A percentile compares a stretch with the other conserved stretches of the same genome.
Evolutionary conservation across 2,113 vertebrate species (phyloP).

Genomic region (Poeciliopsis turrubarensis): DNA sequence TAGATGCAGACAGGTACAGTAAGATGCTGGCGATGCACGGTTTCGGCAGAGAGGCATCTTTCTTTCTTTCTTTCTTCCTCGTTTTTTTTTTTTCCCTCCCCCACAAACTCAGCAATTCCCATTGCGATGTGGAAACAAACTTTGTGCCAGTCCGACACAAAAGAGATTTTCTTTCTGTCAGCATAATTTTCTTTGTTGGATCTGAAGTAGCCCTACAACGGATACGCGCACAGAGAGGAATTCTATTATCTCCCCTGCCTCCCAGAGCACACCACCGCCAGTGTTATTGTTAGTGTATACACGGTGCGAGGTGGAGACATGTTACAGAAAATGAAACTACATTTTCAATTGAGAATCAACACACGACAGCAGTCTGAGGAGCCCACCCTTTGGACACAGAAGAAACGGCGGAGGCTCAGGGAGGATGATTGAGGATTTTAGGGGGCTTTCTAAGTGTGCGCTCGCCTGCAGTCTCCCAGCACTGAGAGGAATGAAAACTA

Average conservation of each 20-base stretch:
- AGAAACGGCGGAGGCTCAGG: conserved; percentile 25
- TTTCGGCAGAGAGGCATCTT: conserved; percentile 30
- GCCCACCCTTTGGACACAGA: conserved; percentile 22
- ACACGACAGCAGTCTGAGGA: conserved; percentile 21
- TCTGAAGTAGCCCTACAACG: conserved; percentile 47
- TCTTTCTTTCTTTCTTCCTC: not conserved
- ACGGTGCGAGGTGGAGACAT: conserved; percentile 27
- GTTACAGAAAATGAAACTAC: conserved; percentile 50
- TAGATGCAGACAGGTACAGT: conserved; percentile 46
- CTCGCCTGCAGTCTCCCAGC: conserved; percentile 10
- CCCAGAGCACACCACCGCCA: conserved; percentile 20
- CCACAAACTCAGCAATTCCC: conserved; percentile 55
- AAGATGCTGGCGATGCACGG: conserved; percentile 33
- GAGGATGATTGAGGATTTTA: conserved; percentile 39
- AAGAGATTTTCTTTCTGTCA: conserved; percentile 53
- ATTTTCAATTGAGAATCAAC: conserved; percentile 46
- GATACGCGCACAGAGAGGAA: conserved; percentile 23
- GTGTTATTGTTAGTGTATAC: conserved; percentile 37
- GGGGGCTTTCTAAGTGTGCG: conserved; percentile 17
- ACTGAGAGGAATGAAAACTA: conserved; percentile 24
- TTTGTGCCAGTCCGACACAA: conserved; percentile 52
- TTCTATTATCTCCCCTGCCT: conserved; percentile 47
- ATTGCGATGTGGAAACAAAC: conserved; percentile 48
- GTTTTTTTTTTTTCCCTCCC: no score
- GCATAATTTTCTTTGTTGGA: conserved; percentile 45